Base-by-base conservation (phyloP, 2,113 vertebrate species). In the Galemys pyrenaicus region DNA sequence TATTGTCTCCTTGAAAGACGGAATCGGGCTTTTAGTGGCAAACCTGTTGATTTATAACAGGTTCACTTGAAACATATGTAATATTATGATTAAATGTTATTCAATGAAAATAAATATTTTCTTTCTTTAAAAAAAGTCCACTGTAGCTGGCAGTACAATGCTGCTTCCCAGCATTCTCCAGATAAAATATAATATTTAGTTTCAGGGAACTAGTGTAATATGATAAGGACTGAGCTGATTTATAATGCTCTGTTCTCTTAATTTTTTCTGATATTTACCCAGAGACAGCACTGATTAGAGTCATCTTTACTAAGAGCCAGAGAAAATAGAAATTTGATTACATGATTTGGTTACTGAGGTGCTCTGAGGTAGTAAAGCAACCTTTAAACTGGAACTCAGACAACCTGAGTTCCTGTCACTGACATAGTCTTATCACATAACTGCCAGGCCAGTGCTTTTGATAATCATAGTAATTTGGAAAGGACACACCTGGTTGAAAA, bases 321-420 rank as follows among this genome's bases (percentile, higher is more conserved):
- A 83, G 67, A 37, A 83, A 71, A 92, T 56, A 74, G 30, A 83
- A 67, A 79, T 64, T 7, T 37, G 46, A 68, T 88, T 68, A 39
- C n/a, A 9, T 39, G 37, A 56, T 68, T 71, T 58, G 88, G 49
- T 92, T 62, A 51, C 58, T 19, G 56, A 37, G 35, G 62, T 13
- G 6, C 49, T 87, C 60, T 73, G 16, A 65, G 28, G 58, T 37
- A 90, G 37, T 44, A n/a, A 74, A 74, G 37, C 39, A 64, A 30
- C 26, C 54, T 93, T 44, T 58, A 65, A 74, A 68, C 60, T 80
- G 60, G 30, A 86, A 82, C 84, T 89, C 89, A 82, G n/a, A 46
- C 54, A 39, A 39, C 30, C 26, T 35, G 10, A 1, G 24, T 58
- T 85, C 41, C 19, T 22, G 24, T 9, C 12, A 8, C 24, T 44